These are phyloP conservation scores for Eristalis tenax DNA, from an alignment of 2,888 invertebrate species.

Conservation along the genomic window DNA sequence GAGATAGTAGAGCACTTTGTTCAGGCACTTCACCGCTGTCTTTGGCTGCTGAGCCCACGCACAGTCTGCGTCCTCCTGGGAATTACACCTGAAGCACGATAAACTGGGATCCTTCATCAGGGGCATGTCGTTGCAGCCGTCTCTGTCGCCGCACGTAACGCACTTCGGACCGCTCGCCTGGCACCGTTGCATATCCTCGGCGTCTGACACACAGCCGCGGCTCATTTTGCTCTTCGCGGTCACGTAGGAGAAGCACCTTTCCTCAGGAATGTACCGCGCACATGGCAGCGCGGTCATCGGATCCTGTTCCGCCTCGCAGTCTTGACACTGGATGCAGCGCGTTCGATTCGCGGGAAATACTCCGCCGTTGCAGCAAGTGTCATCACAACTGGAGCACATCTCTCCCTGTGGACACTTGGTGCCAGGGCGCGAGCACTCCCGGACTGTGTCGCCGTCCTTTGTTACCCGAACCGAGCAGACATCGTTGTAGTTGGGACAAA, in stretches of 20 bases:
- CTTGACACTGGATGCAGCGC: slow-evolving; percentile 68
- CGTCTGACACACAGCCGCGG: slow-evolving; percentile 62
- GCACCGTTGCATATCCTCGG: slow-evolving; percentile 45
- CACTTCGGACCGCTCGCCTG: slow-evolving; percentile 51
- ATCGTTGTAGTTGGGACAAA: slow-evolving; percentile 58
- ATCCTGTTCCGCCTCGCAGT: slow-evolving; percentile 59
- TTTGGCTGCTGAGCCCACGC: slow-evolving; percentile 61
- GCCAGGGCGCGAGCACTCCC: slow-evolving; percentile 49
- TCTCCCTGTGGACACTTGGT: not conserved
- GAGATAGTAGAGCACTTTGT: slow-evolving; percentile 66
- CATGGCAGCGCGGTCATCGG: slow-evolving; percentile 40
- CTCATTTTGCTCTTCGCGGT: slow-evolving; percentile 57
- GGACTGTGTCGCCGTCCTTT: slow-evolving; percentile 55
- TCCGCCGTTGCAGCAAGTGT: slow-evolving; percentile 62
- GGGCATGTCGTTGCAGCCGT: slow-evolving; percentile 68
- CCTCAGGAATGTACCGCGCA: slow-evolving; percentile 40
- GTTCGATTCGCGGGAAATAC: slow-evolving; percentile 54
- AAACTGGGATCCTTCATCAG: slow-evolving; percentile 59
- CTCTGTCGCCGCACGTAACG: slow-evolving; percentile 33
- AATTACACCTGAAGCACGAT: slow-evolving; percentile 71
- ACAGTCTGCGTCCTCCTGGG: slow-evolving; percentile 49
- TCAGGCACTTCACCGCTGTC: slow-evolving; percentile 40
- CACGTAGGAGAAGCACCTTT: slow-evolving; percentile 67
- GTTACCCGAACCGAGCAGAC: slow-evolving; percentile 58
- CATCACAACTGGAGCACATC: slow-evolving; percentile 8